Evolutionary conservation across 1,140 invertebrate genomes (phyloP), one percentile per base, ranked within the genome.

Genomic region (Mesaphorura yosii): DNA sequence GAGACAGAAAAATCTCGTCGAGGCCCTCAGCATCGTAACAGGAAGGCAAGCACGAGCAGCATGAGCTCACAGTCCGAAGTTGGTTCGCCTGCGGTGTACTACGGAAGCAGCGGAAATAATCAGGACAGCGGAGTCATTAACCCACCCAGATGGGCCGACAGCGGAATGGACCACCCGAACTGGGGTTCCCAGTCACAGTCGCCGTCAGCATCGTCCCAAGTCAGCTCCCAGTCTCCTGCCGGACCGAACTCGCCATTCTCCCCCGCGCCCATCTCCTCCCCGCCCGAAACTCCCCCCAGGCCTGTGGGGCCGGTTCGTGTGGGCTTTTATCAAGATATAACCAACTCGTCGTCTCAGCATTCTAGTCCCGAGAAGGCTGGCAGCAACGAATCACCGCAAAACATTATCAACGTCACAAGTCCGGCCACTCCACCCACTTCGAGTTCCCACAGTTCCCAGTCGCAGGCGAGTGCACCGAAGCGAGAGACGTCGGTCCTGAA

Each of bases 191-290:
- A n/a, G 15, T 56, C 60, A 15, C 53, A 56, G n/a, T 59, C 60
- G n/a, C 60, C 57, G 2, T 58, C 60, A 2, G 53, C 57, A 6
- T 57, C 57, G 0, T 57, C 57, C 4, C 57, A 59, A 29, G 57
- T 62, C 2, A 59, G 60, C 40, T 62, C 60, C 17, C 60, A 62
- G 23, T 53, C 50, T 26, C 60, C 60, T 3, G 60, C 60, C 12
- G 60, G 60, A 19, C 56, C 60, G 2, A 59, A 59, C 44, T 62
- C 60, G 3, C 60, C 60, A 0, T 62, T 62, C 29, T 62, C 60
- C 0, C 60, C 60, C 1, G 42, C 56, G 0, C 51, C 54, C 12
- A 53, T 57, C 4, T 55, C 60, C 0, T 51, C 26, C 7, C 55
- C 57, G 0, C 60, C 57, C 6, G 53, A 57, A 46, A 59, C 57